Evolutionary conservation across 2,797 vertebrate genomes (phyloP).

Genomic region (Takifugu ocellatus): DNA sequence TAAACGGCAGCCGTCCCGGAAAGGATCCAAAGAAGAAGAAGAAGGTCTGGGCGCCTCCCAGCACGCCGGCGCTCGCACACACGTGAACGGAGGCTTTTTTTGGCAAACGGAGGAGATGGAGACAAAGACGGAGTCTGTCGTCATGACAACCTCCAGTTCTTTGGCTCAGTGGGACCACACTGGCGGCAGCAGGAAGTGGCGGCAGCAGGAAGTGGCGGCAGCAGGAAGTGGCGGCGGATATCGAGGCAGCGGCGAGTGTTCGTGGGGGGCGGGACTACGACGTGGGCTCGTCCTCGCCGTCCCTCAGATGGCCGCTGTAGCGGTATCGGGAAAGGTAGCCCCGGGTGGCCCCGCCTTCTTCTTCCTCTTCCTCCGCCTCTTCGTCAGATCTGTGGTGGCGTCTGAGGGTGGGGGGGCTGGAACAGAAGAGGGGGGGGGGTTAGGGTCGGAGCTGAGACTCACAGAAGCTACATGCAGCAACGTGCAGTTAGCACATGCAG

Average conservation of each 20-base stretch:
- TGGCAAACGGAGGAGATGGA: slow-evolving; percentile 34
- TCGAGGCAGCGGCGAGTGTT: background rate
- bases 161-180: slow-evolving; percentile 51
- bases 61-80: slow-evolving; percentile 34
- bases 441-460: too few relatives aligned
- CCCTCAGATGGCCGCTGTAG: slow-evolving; percentile 76
- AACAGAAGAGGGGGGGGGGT: background rate
- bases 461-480: too few relatives aligned
- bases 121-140: slow-evolving; percentile 10
- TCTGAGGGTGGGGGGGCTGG: slow-evolving; percentile 84
- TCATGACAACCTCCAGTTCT: slow-evolving; percentile 50
- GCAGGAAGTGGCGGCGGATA: background rate
- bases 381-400: slow-evolving; percentile 84
- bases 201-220: too few relatives aligned
- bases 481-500: too few relatives aligned
- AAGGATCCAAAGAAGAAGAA: slow-evolving; percentile 9
- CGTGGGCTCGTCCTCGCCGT: slow-evolving; percentile 70
- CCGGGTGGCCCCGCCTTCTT: slow-evolving; percentile 60
- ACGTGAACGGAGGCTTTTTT: slow-evolving; percentile 51
- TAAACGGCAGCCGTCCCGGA: slow-evolving; percentile 44
- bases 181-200: background rate
- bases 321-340: slow-evolving; percentile 69
- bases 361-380: slow-evolving; percentile 83
- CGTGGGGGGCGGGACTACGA: background rate
- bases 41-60: slow-evolving; percentile 20